Conservation (phyloP, 2,797 vertebrate species). For the Oreochromis mossambicus region DNA sequence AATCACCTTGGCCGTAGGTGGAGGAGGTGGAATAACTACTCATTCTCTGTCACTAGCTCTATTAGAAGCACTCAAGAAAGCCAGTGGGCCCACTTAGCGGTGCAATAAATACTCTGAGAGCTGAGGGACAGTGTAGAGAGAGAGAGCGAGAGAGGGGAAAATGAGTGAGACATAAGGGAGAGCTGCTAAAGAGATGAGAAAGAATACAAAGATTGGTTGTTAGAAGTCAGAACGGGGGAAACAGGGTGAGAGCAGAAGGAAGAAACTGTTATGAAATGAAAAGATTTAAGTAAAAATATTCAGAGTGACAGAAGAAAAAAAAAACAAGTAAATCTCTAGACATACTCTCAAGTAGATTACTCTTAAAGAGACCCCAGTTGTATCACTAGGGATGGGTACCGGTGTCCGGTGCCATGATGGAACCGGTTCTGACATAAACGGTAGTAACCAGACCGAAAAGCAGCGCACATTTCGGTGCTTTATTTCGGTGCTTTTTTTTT, state of each 20-base stretch:
- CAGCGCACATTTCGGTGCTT: too few relatives aligned
- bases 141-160: background rate
- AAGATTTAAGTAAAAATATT: background rate
- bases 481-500: too few relatives aligned
- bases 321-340: conserved; percentile 10
- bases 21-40: conserved; percentile 53
- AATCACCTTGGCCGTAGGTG: conserved; percentile 53
- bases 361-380: conserved; percentile 10
- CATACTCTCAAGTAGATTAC: background rate
- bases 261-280: conserved; percentile 4
- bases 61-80: conserved; percentile 55
- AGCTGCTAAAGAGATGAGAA: conserved; percentile 32
- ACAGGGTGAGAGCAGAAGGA: background rate
- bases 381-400: too few relatives aligned
- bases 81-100: conserved; percentile 51
- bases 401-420: too few relatives aligned
- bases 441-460: too few relatives aligned
- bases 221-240: background rate
- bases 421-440: too few relatives aligned
- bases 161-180: conserved; percentile 6
- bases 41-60: conserved; percentile 34
- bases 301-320: background rate
- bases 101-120: conserved; percentile 58
- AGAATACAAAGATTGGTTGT: background rate
- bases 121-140: conserved; percentile 22